phyloP scores from a whole-genome alignment of 2,797 vertebrate species.

The Nothura maculosa region DNA sequence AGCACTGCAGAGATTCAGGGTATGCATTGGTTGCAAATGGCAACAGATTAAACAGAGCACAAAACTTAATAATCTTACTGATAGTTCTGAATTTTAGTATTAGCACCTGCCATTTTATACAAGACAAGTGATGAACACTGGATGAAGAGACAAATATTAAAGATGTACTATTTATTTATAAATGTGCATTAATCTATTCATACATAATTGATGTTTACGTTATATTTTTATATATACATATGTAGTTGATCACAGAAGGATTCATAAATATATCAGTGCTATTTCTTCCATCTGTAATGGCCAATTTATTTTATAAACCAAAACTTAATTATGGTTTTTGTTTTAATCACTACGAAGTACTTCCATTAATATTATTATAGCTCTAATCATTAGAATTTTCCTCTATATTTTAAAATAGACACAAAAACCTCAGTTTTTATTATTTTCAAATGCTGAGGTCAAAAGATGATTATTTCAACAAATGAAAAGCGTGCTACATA shows the following conservation, averaged over 20 bases:
- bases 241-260: neutral
- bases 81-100: neutral
- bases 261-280: neutral
- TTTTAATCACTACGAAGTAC: neutral
- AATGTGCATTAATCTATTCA: neutral
- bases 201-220: neutral
- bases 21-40: neutral
- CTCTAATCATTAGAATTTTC: accelerated
- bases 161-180: neutral
- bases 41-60: neutral
- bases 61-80: neutral
- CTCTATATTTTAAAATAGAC: neutral
- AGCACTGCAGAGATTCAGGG: neutral
- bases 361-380: neutral
- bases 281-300: neutral
- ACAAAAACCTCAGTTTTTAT: neutral
- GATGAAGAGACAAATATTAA: neutral
- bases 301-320: neutral
- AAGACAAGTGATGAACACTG: neutral
- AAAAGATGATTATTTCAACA: neutral
- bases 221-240: neutral
- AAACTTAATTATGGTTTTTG: neutral
- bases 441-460: neutral
- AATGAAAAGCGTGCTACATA: neutral
- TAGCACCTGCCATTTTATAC: neutral